Base-by-base conservation (phyloP, 2,888 invertebrate species). In the Andrena haemorrhoa region DNA sequence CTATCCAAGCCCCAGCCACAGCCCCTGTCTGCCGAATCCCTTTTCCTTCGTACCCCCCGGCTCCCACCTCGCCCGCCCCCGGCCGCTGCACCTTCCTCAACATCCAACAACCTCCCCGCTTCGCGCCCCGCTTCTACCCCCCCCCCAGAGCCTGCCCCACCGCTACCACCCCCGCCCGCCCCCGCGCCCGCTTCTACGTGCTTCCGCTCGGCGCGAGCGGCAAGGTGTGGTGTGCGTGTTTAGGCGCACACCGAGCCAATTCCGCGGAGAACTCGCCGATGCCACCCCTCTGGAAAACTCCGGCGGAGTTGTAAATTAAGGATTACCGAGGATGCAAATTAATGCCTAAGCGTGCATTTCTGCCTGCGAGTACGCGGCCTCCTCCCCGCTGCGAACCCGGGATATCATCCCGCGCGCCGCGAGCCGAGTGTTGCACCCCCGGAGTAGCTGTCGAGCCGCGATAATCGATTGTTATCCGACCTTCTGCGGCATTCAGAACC, bases 1-100 rank as follows among this genome's bases (percentile, higher is more conserved):
- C 89, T 86, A 87, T 90, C 86, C 85, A 87, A 87, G 86, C 87
- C 87, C 88, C 90, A 89, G 90, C 90, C 89, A 89, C 89, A 89
- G 89, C 91, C 90, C 91, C 88, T 86, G 79, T 82, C 84, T 79
- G 75, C 80, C 84, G 77, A 79, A 82, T 76, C 81, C 82, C 85
- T 80, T 79, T 74, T 82, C 84, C 79, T 66, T 70, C 74, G 20
- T 33, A 80, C 33, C 60, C 60, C 29, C 64, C 53, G 20, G 56
- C 56, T 51, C 31, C 70, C 41, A n/a, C 20, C 41, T 20, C 6
- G 7, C 72, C 49, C 69, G n/a, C 58, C 70, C 71, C 71, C 71
- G 63, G 26, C 66, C 20, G 76, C 77, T 81, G 77, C 81, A 83
- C 83, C 83, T 74, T 83, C 58, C 58, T 69, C 74, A 58, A 76